These are phyloP conservation scores for Acanthisitta chloris DNA, from an alignment of 2,113 vertebrate species.

Conservation along the genomic window DNA sequence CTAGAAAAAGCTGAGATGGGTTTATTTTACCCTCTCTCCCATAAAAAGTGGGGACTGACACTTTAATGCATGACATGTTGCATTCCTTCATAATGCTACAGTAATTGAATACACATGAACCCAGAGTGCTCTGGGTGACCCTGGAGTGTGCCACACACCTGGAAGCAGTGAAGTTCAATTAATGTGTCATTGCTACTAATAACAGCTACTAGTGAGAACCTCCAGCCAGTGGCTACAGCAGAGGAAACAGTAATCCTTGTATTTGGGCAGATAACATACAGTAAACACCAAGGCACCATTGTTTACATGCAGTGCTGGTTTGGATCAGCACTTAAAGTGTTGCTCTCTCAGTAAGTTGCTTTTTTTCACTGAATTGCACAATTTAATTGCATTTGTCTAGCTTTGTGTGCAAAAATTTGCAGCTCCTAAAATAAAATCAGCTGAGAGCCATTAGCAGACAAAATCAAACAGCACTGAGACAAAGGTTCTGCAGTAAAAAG, in stretches of 20 bases:
- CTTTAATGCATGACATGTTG: slow-evolving; percentile 40
- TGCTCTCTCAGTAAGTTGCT: neutral
- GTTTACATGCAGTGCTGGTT: slow-evolving; percentile 11
- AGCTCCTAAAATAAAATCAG: slow-evolving; percentile 55
- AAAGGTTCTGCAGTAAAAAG: slow-evolving; percentile 34
- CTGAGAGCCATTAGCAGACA: neutral
- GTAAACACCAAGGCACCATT: slow-evolving; percentile 41
- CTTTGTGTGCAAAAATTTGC: slow-evolving; percentile 13
- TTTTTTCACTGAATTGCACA: neutral
- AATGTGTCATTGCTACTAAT: slow-evolving; percentile 77
- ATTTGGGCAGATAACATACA: slow-evolving; percentile 29
- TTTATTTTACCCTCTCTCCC: neutral
- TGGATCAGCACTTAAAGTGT: slow-evolving; percentile 6
- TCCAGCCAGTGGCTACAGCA: slow-evolving; percentile 51
- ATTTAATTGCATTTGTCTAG: neutral
- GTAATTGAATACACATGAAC: slow-evolving; percentile 76
- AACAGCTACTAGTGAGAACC: slow-evolving; percentile 71
- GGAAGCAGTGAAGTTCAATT: slow-evolving; percentile 80
- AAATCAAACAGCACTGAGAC: slow-evolving; percentile 26
- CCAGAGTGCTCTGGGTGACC: slow-evolving; percentile 63
- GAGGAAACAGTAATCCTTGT: slow-evolving; percentile 38
- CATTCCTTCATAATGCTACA: slow-evolving; percentile 55
- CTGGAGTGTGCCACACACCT: slow-evolving; percentile 80
- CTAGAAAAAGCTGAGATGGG: neutral
- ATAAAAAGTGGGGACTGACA: slow-evolving; percentile 49